Evolutionary conservation across 2,113 vertebrate genomes (phyloP), one percentile per base, ranked within the genome.

Genomic region (Callionymus lyra): DNA sequence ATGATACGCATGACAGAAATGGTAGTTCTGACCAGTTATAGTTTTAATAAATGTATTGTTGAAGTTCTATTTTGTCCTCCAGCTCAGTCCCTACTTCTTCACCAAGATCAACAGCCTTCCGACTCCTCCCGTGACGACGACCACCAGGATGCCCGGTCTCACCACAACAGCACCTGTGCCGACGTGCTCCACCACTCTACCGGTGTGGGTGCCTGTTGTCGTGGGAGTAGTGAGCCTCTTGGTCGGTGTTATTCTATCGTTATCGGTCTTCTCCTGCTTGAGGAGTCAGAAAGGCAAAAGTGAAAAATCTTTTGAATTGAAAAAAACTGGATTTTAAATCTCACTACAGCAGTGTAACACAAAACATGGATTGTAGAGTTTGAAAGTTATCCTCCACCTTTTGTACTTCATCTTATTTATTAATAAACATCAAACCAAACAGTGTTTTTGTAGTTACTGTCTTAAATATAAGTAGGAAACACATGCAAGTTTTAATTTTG

Each of bases 11-110:
- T n/a, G n/a, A n/a, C n/a, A n/a, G n/a, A n/a, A n/a, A n/a, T n/a
- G n/a, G n/a, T n/a, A n/a, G n/a, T n/a, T n/a, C n/a, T n/a, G n/a
- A n/a, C n/a, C n/a, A n/a, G n/a, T n/a, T n/a, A n/a, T n/a, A n/a
- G n/a, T n/a, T n/a, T n/a, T n/a, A n/a, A n/a, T n/a, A n/a, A n/a
- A n/a, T n/a, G 4, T 27, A 4, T 4, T 27, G 21, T 27, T 27
- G n/a, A n/a, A n/a, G n/a, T n/a, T n/a, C n/a, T 8, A 27, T 27
- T 8, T 18, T 53, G 56, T 53, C 41, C 41, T 48, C 2, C 41
- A 97, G 92, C 84, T 72, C 11, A 77, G 62, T 12, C 92, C 89
- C 1, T 91, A 86, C 72, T 64, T 95, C 64, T 85, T 70, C 66
- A 93, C 91, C 0, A 50, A 70, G 59, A 68, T 43, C 50, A 96